These are phyloP conservation scores for Harmothoe impar DNA, from an alignment of 2,888 invertebrate species.

Conservation along the genomic window DNA sequence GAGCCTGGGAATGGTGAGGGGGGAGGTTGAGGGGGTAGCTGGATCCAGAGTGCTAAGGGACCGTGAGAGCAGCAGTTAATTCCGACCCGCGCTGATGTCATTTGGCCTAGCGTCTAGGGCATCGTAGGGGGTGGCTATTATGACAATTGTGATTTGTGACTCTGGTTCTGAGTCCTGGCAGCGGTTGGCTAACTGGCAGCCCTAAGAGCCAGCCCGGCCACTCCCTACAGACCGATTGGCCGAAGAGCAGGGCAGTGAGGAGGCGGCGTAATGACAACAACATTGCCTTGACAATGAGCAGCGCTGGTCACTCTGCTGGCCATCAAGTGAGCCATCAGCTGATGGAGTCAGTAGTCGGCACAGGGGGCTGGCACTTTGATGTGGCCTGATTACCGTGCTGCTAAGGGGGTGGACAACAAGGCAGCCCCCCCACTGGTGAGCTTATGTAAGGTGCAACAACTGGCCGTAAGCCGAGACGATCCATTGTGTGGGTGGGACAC, in stretches of 20 bases:
- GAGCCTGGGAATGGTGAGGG: not conserved
- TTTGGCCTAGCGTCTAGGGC: conserved; percentile 51
- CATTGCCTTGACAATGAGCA: conserved; percentile 56
- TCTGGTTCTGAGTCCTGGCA: not conserved
- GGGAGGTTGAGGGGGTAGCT: not conserved
- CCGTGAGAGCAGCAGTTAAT: conserved; percentile 30
- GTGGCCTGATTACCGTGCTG: conserved; percentile 17
- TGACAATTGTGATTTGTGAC: conserved; percentile 62
- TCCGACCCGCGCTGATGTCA: conserved; percentile 40
- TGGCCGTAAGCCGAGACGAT: not conserved
- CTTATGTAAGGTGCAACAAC: conserved; percentile 30
- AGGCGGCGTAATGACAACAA: conserved; percentile 50
- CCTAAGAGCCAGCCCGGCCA: not conserved
- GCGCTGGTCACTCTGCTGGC: conserved; percentile 56
- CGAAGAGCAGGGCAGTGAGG: not conserved
- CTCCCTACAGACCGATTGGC: conserved; percentile 46
- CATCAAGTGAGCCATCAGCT: conserved; percentile 61
- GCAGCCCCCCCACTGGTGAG: not conserved
- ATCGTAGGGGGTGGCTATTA: conserved; percentile 52
- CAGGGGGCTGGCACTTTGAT: conserved; percentile 24
- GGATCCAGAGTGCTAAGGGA: conserved; percentile 28
- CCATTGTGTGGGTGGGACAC: conserved; percentile 5
- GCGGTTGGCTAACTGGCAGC: conserved; percentile 29
- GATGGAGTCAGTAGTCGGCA: not conserved
- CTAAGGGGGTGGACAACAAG: conserved; percentile 15